These are phyloP conservation scores for Holothuria scabra DNA, from an alignment of 53 echinoderm and acorn worm species.

Conservation along the genomic window DNA sequence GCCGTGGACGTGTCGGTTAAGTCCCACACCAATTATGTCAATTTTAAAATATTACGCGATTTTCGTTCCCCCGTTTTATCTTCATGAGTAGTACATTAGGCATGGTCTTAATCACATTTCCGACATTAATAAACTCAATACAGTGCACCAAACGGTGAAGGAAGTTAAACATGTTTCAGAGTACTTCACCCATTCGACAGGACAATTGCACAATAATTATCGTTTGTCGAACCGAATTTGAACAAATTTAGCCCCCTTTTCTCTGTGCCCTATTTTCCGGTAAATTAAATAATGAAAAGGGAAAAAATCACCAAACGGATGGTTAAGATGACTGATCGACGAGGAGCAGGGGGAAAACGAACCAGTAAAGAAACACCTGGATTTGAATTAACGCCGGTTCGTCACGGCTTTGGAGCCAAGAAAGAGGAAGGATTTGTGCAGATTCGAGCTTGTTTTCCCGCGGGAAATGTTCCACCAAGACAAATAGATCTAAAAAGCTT, in stretches of 20 bases:
- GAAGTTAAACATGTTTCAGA: conserved; percentile 11
- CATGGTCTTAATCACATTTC: conserved; percentile 42
- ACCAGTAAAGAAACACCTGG: conserved; percentile 36
- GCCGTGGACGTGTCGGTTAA: conserved; percentile 5
- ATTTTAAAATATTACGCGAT: conserved; percentile 28
- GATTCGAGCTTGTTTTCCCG: conserved; percentile 1
- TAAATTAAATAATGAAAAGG: conserved; percentile 34
- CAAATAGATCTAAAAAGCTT: conserved; percentile 27
- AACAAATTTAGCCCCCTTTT: conserved; percentile 33
- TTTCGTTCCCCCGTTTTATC: background rate
- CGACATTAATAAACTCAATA: conserved; percentile 33
- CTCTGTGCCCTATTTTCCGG: conserved; percentile 32
- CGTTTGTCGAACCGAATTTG: conserved; percentile 39
- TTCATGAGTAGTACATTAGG: conserved; percentile 37
- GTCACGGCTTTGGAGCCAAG: conserved; percentile 16
- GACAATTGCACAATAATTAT: conserved; percentile 38
- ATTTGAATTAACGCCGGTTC: conserved; percentile 26
- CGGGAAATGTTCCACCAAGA: conserved; percentile 21
- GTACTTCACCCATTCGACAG: conserved; percentile 40
- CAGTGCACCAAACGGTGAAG: conserved; percentile 10
- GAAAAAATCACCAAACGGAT: background rate
- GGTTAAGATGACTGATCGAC: background rate
- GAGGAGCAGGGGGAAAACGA: background rate
- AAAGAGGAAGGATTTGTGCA: conserved; percentile 14
- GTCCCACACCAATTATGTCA: background rate